Evolutionary conservation across 2,797 vertebrate species (phyloP).

Genomic region (Cheirogaleus major): DNA sequence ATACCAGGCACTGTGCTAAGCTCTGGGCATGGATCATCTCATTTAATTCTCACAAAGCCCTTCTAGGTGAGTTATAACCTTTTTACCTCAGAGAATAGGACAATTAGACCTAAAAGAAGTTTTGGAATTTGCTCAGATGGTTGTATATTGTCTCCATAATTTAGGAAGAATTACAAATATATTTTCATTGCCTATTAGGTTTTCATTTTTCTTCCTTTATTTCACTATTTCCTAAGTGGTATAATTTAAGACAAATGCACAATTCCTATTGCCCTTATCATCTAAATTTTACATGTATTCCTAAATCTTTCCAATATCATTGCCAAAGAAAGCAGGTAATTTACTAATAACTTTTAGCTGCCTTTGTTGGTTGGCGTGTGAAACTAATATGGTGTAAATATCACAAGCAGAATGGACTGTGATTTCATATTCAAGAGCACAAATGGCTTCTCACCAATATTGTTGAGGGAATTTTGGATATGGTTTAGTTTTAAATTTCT

Average conservation of each 20-base stretch:
- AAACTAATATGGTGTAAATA: not conserved
- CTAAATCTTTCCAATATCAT: not conserved
- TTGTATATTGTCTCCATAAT: not conserved
- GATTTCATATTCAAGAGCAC: not conserved
- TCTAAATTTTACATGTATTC: not conserved
- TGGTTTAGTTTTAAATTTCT: not conserved
- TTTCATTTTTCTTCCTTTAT: not conserved
- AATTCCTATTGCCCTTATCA: not conserved
- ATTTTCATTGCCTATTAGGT: not conserved
- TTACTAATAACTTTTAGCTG: not conserved
- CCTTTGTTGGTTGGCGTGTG: not conserved
- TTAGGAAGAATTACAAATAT: not conserved
- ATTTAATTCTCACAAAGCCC: not conserved
- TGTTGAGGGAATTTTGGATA: not conserved
- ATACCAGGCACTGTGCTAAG: not conserved
- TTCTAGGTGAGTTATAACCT: not conserved
- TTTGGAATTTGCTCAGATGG: not conserved
- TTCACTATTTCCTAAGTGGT: not conserved
- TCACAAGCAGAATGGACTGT: not conserved
- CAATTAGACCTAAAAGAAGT: not conserved
- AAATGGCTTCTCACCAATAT: not conserved
- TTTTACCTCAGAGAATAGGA: not conserved
- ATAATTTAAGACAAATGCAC: not conserved
- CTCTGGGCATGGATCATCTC: not conserved
- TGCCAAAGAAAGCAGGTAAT: not conserved